Conservation (phyloP, 2,888 invertebrate species). For the Liposcelis brunnea region DNA sequence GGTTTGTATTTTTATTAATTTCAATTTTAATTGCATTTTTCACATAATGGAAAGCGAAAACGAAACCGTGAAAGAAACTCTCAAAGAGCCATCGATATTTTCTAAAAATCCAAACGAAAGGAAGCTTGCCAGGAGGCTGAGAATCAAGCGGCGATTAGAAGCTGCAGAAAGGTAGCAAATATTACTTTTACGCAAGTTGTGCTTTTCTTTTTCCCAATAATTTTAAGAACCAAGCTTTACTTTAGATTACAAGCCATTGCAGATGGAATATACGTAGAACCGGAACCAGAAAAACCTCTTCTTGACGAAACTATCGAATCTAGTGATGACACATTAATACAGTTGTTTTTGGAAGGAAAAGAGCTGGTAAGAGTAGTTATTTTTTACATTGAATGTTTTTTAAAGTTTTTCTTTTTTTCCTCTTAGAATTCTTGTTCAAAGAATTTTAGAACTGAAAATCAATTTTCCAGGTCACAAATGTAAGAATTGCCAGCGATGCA, state of each 20-base stretch:
- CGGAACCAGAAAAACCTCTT: constrained; percentile 32
- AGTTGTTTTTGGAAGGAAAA: constrained; percentile 46
- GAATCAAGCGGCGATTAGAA: constrained; percentile 45
- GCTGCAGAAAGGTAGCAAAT: constrained; percentile 37
- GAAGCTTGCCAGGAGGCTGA: constrained; percentile 45
- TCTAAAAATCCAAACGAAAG: constrained; percentile 48
- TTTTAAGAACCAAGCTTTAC: no score
- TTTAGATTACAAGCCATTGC: neutral
- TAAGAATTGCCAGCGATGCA: constrained; percentile 56
- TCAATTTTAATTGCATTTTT: no score
- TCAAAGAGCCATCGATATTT: constrained; percentile 38
- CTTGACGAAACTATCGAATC: constrained; percentile 46
- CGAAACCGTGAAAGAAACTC: constrained; percentile 18
- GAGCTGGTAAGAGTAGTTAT: constrained; percentile 37
- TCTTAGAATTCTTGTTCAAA: neutral
- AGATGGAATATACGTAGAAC: neutral
- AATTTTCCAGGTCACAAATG: constrained; percentile 36
- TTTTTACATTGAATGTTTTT: constrained; percentile 10
- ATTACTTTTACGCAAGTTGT: no score
- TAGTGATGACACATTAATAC: constrained; percentile 44
- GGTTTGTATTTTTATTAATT: neutral
- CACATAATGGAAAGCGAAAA: constrained; percentile 14
- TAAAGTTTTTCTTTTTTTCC: no score
- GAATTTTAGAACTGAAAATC: neutral
- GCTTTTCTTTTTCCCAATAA: no score